These are phyloP conservation scores for Drosophila kuntzei DNA, from an alignment of 2,888 invertebrate genomes.

Conservation along the genomic window DNA sequence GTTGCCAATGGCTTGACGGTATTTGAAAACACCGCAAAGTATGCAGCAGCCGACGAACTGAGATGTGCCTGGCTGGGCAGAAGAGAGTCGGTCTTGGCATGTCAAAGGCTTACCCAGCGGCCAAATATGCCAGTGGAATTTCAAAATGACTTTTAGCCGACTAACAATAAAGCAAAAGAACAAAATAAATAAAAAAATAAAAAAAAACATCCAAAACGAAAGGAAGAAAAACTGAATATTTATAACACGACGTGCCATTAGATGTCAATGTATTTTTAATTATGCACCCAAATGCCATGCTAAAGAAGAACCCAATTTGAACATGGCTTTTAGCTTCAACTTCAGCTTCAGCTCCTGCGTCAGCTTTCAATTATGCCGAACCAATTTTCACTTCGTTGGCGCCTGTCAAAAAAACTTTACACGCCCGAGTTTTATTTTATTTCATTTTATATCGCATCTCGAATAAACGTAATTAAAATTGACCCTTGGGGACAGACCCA, in stretches of 20 bases:
- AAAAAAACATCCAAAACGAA: slow-evolving; percentile 13
- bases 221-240: slow-evolving; percentile 64
- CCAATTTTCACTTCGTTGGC: slow-evolving; percentile 77
- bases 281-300: slow-evolving; percentile 63
- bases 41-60: slow-evolving; percentile 37
- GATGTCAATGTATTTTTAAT: slow-evolving; percentile 80
- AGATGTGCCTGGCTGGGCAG: not conserved
- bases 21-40: slow-evolving; percentile 56
- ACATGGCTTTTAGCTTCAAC: slow-evolving; percentile 44
- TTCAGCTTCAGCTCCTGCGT: slow-evolving; percentile 7
- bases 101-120: slow-evolving; percentile 66
- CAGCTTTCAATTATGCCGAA: slow-evolving; percentile 69
- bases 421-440: slow-evolving; percentile 54
- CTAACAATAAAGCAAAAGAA: slow-evolving; percentile 40
- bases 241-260: slow-evolving; percentile 69
- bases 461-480: slow-evolving; percentile 80
- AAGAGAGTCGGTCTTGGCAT: slow-evolving; percentile 21
- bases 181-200: slow-evolving; percentile 14
- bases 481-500: slow-evolving; percentile 68
- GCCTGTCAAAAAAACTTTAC: slow-evolving; percentile 71
- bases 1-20: slow-evolving; percentile 48
- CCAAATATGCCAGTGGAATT: slow-evolving; percentile 68
- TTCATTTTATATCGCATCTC: slow-evolving; percentile 49
- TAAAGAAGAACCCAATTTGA: slow-evolving; percentile 43
- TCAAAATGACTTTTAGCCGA: slow-evolving; percentile 61